Conservation (phyloP, 2,888 invertebrate species). For the Sarcophaga variegata region DNA sequence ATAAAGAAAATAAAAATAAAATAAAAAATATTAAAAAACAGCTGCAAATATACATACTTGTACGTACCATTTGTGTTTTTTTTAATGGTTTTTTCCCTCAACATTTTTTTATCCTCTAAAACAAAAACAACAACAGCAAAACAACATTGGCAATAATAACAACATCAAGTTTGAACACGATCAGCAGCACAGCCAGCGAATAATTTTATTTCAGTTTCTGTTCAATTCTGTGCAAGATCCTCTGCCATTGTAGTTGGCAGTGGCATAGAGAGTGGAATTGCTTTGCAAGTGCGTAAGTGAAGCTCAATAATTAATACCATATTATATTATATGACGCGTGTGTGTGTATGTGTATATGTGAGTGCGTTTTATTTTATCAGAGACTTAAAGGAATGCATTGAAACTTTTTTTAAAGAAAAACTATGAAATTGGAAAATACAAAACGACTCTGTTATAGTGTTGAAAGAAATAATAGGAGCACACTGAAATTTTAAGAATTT, state of each 20-base stretch:
- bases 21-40: constrained; percentile 12
- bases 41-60: constrained; percentile 2
- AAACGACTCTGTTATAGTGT: no score
- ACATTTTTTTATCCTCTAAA: not conserved
- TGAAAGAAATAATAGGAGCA: no score
- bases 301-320: constrained; percentile 36
- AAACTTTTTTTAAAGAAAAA: not conserved
- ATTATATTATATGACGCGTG: constrained; percentile 6
- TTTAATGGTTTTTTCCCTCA: not conserved
- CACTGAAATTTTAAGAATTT: no score
- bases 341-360: not conserved
- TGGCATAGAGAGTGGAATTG: constrained; percentile 6
- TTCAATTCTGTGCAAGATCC: not conserved
- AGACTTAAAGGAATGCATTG: constrained; percentile 21
- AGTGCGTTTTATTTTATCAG: constrained; percentile 8
- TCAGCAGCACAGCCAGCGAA: not conserved
- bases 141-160: not conserved
- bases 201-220: constrained; percentile 26
- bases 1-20: constrained; percentile 8
- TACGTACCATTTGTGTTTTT: constrained; percentile 2
- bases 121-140: not conserved
- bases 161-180: constrained; percentile 15
- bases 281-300: constrained; percentile 51
- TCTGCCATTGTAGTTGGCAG: constrained; percentile 7
- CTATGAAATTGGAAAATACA: no score